phyloP scores from a whole-genome alignment of 2,888 invertebrate species.

The Scaptodrosophila latifasciaeformis region DNA sequence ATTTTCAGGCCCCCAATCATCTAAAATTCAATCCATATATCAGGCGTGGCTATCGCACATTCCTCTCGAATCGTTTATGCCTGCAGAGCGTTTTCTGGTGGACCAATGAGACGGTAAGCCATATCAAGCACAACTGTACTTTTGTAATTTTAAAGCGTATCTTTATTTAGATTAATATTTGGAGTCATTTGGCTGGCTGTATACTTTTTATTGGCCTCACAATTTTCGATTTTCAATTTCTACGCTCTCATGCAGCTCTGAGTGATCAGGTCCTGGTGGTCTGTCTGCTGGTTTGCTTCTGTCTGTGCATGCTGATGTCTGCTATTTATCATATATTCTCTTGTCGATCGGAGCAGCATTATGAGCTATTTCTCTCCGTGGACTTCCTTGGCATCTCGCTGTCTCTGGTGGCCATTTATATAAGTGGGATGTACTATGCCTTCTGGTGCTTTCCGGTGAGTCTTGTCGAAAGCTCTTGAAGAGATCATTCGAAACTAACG shows the following conservation, averaged over 20 bases:
- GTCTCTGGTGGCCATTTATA: conserved; percentile 93
- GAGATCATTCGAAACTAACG: background rate
- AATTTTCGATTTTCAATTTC: conserved; percentile 87
- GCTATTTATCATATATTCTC: conserved; percentile 96
- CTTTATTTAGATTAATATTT: conserved; percentile 86
- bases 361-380: conserved; percentile 89
- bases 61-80: conserved; percentile 87
- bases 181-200: conserved; percentile 95
- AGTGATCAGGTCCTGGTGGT: conserved; percentile 91
- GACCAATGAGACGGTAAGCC: conserved; percentile 90
- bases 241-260: conserved; percentile 85
- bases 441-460: conserved; percentile 95
- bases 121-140: background rate
- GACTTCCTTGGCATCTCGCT: conserved; percentile 96
- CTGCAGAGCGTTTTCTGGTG: conserved; percentile 95
- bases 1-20: conserved; percentile 83
- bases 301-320: conserved; percentile 95
- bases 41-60: conserved; percentile 88
- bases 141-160: background rate
- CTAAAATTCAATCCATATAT: conserved; percentile 92
- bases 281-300: conserved; percentile 88
- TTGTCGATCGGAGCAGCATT: conserved; percentile 91
- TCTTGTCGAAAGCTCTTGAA: conserved; percentile 34
- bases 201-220: conserved; percentile 88
- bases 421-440: conserved; percentile 96